Conservation (phyloP, 2,888 invertebrate genomes). For the Dione juno region DNA sequence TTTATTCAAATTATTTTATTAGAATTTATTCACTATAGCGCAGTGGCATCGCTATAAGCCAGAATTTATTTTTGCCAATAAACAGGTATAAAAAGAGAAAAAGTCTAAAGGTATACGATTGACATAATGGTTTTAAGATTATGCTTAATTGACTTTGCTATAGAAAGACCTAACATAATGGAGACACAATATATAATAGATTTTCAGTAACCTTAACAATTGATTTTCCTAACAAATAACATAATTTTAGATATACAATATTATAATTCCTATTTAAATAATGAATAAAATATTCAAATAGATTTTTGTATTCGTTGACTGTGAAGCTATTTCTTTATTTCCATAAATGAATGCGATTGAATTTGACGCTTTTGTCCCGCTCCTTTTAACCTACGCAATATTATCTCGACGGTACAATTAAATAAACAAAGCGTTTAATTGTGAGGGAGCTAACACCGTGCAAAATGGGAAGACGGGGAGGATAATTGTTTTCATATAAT, state of each 20-base stretch:
- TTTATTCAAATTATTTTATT: too few relatives aligned
- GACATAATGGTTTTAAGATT: too few relatives aligned
- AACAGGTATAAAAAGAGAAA: too few relatives aligned
- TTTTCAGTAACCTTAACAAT: too few relatives aligned
- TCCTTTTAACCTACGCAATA: constrained; percentile 37
- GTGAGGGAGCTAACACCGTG: constrained; percentile 24
- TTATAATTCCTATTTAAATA: background rate
- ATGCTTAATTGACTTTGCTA: too few relatives aligned
- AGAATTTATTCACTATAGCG: too few relatives aligned
- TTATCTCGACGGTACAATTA: constrained; percentile 44
- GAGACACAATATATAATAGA: too few relatives aligned
- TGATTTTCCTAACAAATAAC: too few relatives aligned
- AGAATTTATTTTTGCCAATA: too few relatives aligned
- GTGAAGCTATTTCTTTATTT: constrained; percentile 10
- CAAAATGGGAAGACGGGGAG: constrained; percentile 1
- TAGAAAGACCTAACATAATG: too few relatives aligned
- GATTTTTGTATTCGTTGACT: constrained; percentile 1
- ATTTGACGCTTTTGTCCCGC: constrained; percentile 38
- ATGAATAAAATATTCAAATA: background rate
- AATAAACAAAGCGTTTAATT: constrained; percentile 45
- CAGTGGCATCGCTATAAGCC: too few relatives aligned
- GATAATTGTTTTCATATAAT: constrained; percentile 17
- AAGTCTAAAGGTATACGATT: too few relatives aligned
- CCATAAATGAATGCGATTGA: constrained; percentile 41
- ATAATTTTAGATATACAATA: background rate